Evolutionary conservation across 1,140 invertebrate genomes (phyloP).

Genomic region (Phymastichus coffea): DNA sequence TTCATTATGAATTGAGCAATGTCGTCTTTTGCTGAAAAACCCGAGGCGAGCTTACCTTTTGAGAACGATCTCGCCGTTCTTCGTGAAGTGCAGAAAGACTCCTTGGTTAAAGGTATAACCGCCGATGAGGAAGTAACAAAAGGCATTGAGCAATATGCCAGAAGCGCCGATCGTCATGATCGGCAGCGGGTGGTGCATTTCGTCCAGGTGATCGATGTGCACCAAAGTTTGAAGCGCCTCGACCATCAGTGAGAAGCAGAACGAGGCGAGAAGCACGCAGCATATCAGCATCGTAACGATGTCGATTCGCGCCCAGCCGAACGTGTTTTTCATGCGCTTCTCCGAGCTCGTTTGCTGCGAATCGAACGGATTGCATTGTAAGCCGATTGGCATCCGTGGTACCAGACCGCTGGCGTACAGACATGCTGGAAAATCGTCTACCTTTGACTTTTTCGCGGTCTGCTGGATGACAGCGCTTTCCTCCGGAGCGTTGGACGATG

Average conservation of each 20-base stretch:
- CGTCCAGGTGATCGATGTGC: slow-evolving; percentile 76
- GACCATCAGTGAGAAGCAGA: slow-evolving; percentile 79
- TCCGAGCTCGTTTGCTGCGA: slow-evolving; percentile 58
- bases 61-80: slow-evolving; percentile 65
- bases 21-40: no score
- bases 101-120: slow-evolving; percentile 79
- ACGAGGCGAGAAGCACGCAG: slow-evolving; percentile 78
- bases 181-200: slow-evolving; percentile 65
- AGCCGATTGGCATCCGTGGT: not conserved
- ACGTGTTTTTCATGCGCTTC: slow-evolving; percentile 78
- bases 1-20: no score
- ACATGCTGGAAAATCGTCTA: not conserved
- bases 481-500: not conserved
- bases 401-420: not conserved
- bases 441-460: not conserved
- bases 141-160: slow-evolving; percentile 68
- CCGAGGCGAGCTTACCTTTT: no score
- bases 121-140: slow-evolving; percentile 74
- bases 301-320: slow-evolving; percentile 88
- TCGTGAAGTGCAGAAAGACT: slow-evolving; percentile 68
- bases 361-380: slow-evolving; percentile 7
- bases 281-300: slow-evolving; percentile 80
- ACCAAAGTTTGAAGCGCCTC: slow-evolving; percentile 79
- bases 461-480: no score
- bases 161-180: slow-evolving; percentile 67